These are phyloP conservation scores for Ctenosaura bakeri DNA, from an alignment of 2,797 vertebrate genomes.

Conservation along the genomic window DNA sequence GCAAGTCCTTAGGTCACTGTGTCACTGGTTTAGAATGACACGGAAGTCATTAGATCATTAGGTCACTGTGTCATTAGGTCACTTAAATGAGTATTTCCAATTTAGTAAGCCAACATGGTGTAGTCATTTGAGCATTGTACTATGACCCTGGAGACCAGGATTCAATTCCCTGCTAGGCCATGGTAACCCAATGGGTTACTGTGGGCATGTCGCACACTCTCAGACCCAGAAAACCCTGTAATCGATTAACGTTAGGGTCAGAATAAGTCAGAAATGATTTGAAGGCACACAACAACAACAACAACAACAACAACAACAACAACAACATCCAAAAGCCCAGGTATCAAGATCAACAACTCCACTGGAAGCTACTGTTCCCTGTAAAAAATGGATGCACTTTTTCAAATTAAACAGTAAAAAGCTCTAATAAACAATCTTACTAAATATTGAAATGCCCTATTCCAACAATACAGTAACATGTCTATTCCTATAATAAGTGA, in stretches of 20 bases:
- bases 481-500: no score
- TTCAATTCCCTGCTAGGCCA: no score
- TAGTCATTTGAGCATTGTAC: no score
- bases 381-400: not conserved
- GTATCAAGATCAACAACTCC: not conserved
- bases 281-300: no score
- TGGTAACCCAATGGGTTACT: no score
- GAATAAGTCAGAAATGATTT: no score
- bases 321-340: not conserved
- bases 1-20: not conserved
- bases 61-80: not conserved
- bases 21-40: not conserved
- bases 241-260: no score
- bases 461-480: not conserved
- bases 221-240: no score
- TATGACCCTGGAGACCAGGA: no score
- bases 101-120: no score
- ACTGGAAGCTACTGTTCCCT: not conserved
- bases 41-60: no score
- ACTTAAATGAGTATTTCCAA: not conserved
- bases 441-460: not conserved
- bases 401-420: not conserved
- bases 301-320: not conserved
- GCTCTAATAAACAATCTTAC: not conserved
- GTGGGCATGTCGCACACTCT: no score